Base-by-base conservation (phyloP, 2,797 vertebrate genomes). In the Silurus aristotelis region DNA sequence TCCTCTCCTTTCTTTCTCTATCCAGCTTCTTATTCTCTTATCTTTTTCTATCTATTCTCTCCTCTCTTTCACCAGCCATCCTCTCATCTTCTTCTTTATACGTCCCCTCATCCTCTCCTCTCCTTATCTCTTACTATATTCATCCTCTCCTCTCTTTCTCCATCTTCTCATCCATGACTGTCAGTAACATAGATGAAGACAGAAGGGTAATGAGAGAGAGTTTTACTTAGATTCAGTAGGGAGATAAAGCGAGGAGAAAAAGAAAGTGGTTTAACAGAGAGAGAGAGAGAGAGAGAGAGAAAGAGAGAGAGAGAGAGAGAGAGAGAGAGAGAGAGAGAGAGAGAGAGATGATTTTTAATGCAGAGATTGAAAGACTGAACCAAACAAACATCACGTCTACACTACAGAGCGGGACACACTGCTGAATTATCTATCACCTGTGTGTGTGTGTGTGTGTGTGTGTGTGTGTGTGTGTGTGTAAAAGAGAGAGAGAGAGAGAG, bases 261-360 rank as follows among this genome's bases (percentile, higher is more conserved):
- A 27, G 43, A 48, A 61, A 2, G 27, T 38, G 38, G 38, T 38
- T 38, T 38, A 38, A 52, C 13, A 27, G 14, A 22, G 5, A 68
- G 48, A n/a, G 64, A 82, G 27, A 12, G 66, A 88, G 87, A 89
- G 87, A 17, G 27, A 61, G 88, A 90, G 90, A 92, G 91, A 87
- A 83, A 92, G 89, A 52, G 79, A 75, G 17, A 56, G 79, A 31
- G 64, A 66, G 22, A 48, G 12, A 68, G 64, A 67, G 31, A 31
- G 77, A 73, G 64, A 48, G 83, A 48, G 79, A 31, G 64, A 1
- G 79, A 31, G 64, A 67, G 31, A 31, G 77, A 73, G 64, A 48
- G 83, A 48, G 79, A 31, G 64, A 1, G 79, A 31, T 48, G 63
- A 67, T 66, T 81, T 81, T 20, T 63, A 80, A 48, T 55, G 43